Conservation (phyloP, 2,113 vertebrate genomes). For the rat (Rattus norvegicus) region DNA sequence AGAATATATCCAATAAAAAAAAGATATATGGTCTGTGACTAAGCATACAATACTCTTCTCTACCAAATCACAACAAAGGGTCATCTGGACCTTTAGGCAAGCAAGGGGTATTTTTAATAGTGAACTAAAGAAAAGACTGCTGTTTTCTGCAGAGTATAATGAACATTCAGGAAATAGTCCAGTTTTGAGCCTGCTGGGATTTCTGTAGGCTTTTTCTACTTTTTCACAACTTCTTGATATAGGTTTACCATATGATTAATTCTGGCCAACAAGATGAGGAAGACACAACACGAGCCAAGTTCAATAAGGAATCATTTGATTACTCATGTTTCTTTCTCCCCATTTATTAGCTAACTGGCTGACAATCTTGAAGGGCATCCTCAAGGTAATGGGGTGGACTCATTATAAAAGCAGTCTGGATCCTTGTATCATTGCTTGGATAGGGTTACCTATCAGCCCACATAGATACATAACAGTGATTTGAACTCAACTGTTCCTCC, state of each 20-base stretch:
- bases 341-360: background rate
- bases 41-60: background rate
- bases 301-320: background rate
- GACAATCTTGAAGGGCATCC: background rate
- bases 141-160: background rate
- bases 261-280: background rate
- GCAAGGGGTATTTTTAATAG: background rate
- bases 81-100: background rate
- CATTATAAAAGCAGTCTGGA: background rate
- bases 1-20: too few species aligned
- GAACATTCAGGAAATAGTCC: background rate
- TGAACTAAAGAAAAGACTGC: background rate
- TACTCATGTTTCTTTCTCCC: background rate
- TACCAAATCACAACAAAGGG: background rate
- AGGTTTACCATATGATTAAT: background rate
- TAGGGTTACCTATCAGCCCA: background rate
- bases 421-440: background rate
- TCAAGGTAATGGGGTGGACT: background rate
- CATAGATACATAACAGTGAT: background rate
- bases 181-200: background rate
- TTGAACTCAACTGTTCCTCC: background rate
- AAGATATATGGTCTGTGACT: background rate
- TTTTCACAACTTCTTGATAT: slow-evolving; percentile 1
- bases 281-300: background rate
- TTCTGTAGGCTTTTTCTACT: background rate